Base-by-base conservation (phyloP, 2,888 invertebrate genomes). In the Cephus rjabovi region DNA sequence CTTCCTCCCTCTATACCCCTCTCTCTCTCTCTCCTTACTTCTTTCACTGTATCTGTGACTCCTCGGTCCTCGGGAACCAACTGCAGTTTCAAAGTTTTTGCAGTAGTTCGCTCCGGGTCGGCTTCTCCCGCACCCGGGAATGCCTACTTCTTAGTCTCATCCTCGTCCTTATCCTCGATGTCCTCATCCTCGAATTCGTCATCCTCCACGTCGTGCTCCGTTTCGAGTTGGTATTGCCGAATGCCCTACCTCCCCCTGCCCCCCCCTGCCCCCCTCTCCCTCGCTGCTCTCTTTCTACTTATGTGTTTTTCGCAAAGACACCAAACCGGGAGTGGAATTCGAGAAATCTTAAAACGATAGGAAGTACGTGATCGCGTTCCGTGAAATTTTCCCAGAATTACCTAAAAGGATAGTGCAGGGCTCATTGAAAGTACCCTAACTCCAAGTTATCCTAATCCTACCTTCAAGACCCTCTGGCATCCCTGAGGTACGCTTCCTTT, bases 21-120 rank as follows among this genome's bases (percentile, higher is more conserved):
- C 70, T 80, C 80, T 82, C 83, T 78, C 76, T 79, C 76, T 79
- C 75, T 73, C 78, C 74, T 80, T 79, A 71, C 40, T 71, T 35
- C 73, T 75, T 80, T 78, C 78, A 78, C 80, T 31, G 71, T 31
- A 71, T 71, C 71, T 34, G 71, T 71, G 37, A 74, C 37, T 37
- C 74, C 23, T 30, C 56, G 23, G 81, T 78, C 80, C 79, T 83
- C 87, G 84, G 81, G 83, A 85, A 84, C 82, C 84, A 83, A 86
- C 85, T 83, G 83, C 84, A 84, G 84, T 86, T 86, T 81, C 82
- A 80, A 83, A 80, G 87, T 89, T 88, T 89, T 89, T 89, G 85
- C 84, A 78, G 73, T 79, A 81, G 76, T 74, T 76, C 76, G 77
- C 76, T 79, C 75, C 79, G 71, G 75, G 75, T 76, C 82, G 23